Conservation (phyloP, 2,113 vertebrate genomes). For the Lophius piscatorius region DNA sequence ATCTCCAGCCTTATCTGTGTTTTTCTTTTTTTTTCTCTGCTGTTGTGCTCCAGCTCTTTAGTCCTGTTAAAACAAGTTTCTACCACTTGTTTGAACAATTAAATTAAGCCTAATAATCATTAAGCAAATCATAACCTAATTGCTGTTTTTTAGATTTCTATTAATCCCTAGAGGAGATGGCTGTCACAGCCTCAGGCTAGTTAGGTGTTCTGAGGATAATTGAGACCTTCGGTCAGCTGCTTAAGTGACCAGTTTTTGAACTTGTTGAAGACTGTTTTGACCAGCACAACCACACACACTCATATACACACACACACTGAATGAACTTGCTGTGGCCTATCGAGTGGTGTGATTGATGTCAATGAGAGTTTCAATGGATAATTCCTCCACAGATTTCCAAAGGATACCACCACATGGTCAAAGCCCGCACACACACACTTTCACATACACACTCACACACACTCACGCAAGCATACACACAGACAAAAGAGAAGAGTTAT, state of each 20-base stretch:
- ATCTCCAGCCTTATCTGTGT: too few species aligned
- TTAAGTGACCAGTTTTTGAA: slow-evolving; percentile 63
- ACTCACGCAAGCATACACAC: not conserved
- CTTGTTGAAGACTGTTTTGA: slow-evolving; percentile 64
- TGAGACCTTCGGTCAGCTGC: slow-evolving; percentile 43
- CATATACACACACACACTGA: slow-evolving; percentile 30
- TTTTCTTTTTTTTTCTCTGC: not conserved
- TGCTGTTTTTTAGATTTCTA: too few species aligned
- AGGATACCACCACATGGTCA: slow-evolving; percentile 68
- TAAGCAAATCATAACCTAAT: too few species aligned
- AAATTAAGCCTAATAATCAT: too few species aligned
- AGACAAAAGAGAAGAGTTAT: slow-evolving; percentile 19
- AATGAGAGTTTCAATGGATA: slow-evolving; percentile 64
- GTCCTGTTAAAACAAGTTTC: too few species aligned
- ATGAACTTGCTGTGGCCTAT: slow-evolving; percentile 71
- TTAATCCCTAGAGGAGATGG: not conserved
- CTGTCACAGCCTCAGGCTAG: not conserved
- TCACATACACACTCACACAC: slow-evolving; percentile 18
- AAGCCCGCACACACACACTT: slow-evolving; percentile 32
- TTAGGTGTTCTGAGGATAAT: slow-evolving; percentile 13
- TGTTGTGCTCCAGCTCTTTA: too few species aligned
- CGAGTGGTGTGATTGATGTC: slow-evolving; percentile 72
- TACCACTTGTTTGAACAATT: too few species aligned
- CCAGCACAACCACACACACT: slow-evolving; percentile 38
- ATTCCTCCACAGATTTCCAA: slow-evolving; percentile 73